Base-by-base conservation (phyloP, 2,113 vertebrate genomes). In the Phasianus colchicus region DNA sequence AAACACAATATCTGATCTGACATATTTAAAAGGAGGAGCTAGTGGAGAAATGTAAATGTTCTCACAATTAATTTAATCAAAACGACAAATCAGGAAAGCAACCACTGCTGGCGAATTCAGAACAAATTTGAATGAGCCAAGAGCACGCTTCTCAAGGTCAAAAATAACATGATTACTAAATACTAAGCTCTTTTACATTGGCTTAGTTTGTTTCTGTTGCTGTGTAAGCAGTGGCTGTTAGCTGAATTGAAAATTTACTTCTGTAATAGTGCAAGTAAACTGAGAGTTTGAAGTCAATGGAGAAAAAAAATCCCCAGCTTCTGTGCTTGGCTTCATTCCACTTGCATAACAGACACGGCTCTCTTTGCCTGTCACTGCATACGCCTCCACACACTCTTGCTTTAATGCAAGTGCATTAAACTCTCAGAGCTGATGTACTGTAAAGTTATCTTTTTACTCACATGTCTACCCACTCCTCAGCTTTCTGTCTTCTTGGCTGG, bases 381-480 rank as follows among this genome's bases (percentile, higher is more conserved):
- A 96, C 83, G 43, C 96, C 91, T 85, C 95, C 92, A 78, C 48
- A 48, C 12, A 5, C 77, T 94, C 60, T 12, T 45, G 27, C 42
- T 95, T 93, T 73, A 89, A 67, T 90, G 72, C 42, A 95, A 93
- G 71, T 55, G n/a, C 84, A 73, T 79, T 55, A 92, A 96, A 66
- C 65, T 86, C 86, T 10, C 92, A 34, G 24, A 83, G 83, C 85
- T 95, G 90, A 92, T 76, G 93, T 87, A 90, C 90, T 93, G 88
- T 63, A 96, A 92, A 95, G 83, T 82, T 95, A 75, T 57, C 69
- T 96, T 61, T 52, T 92, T 97, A n/a, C 73, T 93, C 81, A 80
- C 77, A 29, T 43, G 43, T 36, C 89, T 90, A 79, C 91, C 92
- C 90, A 92, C 74, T 83, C 89, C 72, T 55, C 72, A 95, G 93